Conservation (phyloP, 2,888 invertebrate genomes). For the Macrophya alboannulata region DNA sequence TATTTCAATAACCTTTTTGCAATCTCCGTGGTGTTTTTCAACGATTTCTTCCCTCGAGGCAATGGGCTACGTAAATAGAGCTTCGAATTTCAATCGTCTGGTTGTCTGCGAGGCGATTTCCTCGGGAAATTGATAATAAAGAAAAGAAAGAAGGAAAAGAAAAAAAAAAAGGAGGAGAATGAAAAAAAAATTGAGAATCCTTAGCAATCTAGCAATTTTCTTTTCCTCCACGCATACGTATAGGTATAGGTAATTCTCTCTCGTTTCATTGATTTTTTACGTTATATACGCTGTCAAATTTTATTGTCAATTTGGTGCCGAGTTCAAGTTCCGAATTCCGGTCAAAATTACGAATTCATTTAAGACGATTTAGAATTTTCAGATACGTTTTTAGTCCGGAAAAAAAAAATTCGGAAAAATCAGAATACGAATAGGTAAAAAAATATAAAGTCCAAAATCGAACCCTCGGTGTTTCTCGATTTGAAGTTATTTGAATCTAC, state of each 20-base stretch:
- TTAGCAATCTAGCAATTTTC: not conserved
- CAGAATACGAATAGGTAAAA: too few species aligned
- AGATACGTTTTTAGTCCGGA: too few species aligned
- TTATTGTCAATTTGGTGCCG: not conserved
- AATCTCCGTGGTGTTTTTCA: slow-evolving; percentile 16
- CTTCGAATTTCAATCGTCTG: slow-evolving; percentile 28
- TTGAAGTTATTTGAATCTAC: too few species aligned
- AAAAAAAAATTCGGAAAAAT: too few species aligned
- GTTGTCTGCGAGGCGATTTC: not conserved
- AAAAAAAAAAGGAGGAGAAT: not conserved
- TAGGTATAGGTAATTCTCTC: not conserved
- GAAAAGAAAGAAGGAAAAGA: not conserved
- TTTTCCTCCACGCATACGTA: not conserved
- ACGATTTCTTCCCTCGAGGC: not conserved
- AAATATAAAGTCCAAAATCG: too few species aligned
- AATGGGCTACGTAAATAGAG: slow-evolving; percentile 7
- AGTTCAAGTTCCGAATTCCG: too few species aligned
- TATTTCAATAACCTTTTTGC: not conserved
- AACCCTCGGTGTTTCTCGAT: too few species aligned
- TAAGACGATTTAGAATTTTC: too few species aligned
- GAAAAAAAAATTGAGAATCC: not conserved
- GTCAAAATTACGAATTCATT: too few species aligned
- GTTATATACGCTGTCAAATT: not conserved
- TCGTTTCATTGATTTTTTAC: not conserved
- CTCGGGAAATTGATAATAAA: slow-evolving; percentile 3